Evolutionary conservation across 2,888 invertebrate genomes (phyloP).

Genomic region (Diploptera punctata): DNA sequence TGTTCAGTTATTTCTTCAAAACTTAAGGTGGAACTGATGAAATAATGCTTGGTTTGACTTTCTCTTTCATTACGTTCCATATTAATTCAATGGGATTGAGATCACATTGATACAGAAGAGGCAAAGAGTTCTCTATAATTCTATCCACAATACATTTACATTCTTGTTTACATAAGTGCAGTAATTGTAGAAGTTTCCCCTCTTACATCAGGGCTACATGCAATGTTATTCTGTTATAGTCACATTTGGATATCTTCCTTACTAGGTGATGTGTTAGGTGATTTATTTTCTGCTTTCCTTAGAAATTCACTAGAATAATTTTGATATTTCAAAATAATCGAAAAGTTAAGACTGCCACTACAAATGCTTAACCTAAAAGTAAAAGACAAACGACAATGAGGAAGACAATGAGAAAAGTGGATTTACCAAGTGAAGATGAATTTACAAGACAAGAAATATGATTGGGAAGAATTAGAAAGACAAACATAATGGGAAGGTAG

Average conservation of each 20-base stretch:
- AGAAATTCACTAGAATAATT: too few relatives aligned
- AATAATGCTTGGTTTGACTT: background rate
- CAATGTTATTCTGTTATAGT: background rate
- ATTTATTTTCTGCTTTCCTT: background rate
- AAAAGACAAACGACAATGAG: too few relatives aligned
- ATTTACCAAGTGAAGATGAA: too few relatives aligned
- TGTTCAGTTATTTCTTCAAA: background rate
- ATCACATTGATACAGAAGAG: background rate
- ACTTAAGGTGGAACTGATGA: background rate
- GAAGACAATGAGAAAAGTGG: too few relatives aligned
- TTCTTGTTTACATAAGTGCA: background rate
- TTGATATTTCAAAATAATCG: too few relatives aligned
- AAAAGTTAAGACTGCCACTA: too few relatives aligned
- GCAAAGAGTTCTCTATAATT: too few relatives aligned
- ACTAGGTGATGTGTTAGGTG: background rate
- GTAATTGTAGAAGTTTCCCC: too few relatives aligned
- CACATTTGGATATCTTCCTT: background rate
- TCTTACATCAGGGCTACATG: background rate
- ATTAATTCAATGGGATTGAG: slow-evolving; percentile 3
- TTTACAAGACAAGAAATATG: too few relatives aligned
- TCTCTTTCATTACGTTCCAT: background rate
- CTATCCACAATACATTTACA: background rate
- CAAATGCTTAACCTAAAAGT: too few relatives aligned
- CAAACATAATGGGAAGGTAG: too few relatives aligned
- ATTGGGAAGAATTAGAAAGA: too few relatives aligned